Conservation (phyloP, 2,888 invertebrate genomes). For the Stenichneumon culpator region DNA sequence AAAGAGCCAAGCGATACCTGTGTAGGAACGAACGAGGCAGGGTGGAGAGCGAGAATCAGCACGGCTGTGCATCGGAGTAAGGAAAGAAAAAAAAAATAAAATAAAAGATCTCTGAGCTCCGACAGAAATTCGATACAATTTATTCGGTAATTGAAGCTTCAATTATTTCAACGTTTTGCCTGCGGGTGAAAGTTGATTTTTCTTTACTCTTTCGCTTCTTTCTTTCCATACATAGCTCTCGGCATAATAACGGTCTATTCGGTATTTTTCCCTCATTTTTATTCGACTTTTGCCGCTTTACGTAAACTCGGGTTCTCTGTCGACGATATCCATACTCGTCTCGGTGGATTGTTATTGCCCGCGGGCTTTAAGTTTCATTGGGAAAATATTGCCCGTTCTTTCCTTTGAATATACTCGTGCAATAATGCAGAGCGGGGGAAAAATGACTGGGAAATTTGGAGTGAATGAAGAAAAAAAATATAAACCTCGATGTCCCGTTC, state of each 20-base stretch:
- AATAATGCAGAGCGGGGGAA: not conserved
- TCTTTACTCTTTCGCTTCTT: conserved; percentile 54
- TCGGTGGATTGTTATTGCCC: conserved; percentile 9
- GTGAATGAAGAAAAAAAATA: not conserved
- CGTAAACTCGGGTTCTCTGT: not conserved
- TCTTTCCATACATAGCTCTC: not conserved
- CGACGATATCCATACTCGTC: conserved; percentile 1
- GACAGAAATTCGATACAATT: conserved; percentile 76
- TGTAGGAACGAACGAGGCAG: conserved; percentile 17
- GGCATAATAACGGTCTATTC: not conserved
- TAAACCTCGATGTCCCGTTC: not conserved
- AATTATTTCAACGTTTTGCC: conserved; percentile 72
- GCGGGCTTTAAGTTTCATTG: not conserved
- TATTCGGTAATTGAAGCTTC: conserved; percentile 77
- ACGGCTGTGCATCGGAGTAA: conserved; percentile 14
- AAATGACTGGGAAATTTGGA: conserved; percentile 12
- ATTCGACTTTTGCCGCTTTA: conserved; percentile 5
- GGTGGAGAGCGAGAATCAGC: conserved; percentile 45
- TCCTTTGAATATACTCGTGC: not conserved
- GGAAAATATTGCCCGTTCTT: not conserved
- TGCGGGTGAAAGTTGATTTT: conserved; percentile 59
- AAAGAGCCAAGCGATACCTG: not conserved
- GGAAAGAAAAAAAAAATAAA: conserved; percentile 23
- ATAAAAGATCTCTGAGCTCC: conserved; percentile 35
- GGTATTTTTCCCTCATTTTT: conserved; percentile 29